A percentile compares a stretch with the other conserved stretches of the same genome.
Evolutionary conservation across 2,113 vertebrate genomes (phyloP).

Genomic region (Thalassarche chlororhynchos): DNA sequence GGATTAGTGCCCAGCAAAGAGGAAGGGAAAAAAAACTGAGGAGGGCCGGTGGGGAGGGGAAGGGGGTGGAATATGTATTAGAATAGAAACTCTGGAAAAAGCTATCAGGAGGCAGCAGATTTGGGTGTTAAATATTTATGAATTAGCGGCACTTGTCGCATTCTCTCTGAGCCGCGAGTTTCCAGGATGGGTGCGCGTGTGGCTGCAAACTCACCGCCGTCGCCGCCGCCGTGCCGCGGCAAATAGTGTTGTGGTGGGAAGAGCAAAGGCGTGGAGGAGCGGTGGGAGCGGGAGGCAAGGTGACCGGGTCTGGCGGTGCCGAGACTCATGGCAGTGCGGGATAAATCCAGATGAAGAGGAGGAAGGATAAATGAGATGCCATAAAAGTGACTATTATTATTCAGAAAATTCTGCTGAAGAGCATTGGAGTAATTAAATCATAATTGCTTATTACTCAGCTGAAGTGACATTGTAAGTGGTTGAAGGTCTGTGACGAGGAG

Average conservation of each 20-base stretch:
- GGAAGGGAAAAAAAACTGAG: not conserved
- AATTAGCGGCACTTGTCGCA: conserved; percentile 77
- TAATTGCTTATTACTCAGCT: conserved; percentile 6
- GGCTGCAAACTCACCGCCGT: conserved; percentile 71
- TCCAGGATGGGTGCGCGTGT: conserved; percentile 73
- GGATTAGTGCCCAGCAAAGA: conserved; percentile 3
- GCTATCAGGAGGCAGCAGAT: conserved; percentile 76
- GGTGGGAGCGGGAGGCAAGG: not conserved
- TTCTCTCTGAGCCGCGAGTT: conserved; percentile 64
- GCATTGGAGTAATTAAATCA: not conserved
- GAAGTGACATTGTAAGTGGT: not conserved
- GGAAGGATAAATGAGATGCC: conserved; percentile 26
- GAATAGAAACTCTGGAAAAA: conserved; percentile 77
- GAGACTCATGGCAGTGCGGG: fast-evolving
- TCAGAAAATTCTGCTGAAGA: not conserved
- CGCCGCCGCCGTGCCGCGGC: conserved; percentile 59
- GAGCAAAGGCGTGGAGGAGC: not conserved
- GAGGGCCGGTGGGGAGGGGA: not conserved
- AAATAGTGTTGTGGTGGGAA: conserved; percentile 69
- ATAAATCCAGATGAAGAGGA: not conserved
- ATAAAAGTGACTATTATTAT: not conserved
- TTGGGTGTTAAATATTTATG: conserved; percentile 87
- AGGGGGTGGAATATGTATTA: conserved; percentile 65
- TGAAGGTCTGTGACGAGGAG: not conserved
- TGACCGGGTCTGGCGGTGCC: not conserved